Conservation (phyloP, 2,113 vertebrate genomes). For the Cervus canadensis region DNA sequence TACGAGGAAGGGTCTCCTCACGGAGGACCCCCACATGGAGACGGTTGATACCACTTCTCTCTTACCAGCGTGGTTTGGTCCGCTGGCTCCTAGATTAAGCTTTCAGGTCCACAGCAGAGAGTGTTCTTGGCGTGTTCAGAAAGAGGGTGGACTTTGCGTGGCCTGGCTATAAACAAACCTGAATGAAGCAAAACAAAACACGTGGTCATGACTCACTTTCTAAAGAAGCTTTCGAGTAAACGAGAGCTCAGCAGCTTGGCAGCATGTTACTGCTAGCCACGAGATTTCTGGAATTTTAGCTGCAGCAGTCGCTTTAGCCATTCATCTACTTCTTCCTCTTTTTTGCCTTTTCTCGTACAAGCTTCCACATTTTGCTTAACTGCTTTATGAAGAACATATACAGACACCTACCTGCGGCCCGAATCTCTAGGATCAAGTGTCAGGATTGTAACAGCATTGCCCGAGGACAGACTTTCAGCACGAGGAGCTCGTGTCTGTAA, state of each 20-base stretch:
- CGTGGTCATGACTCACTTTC: neutral
- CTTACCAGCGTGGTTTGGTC: neutral
- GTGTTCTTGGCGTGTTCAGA: neutral
- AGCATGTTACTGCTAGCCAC: neutral
- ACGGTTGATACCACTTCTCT: neutral
- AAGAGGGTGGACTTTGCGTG: neutral
- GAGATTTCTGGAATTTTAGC: neutral
- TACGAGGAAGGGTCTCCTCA: neutral
- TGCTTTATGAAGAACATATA: neutral
- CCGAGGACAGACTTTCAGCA: neutral
- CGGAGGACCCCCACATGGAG: neutral
- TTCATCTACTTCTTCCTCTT: neutral
- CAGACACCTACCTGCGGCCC: neutral
- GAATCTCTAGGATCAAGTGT: neutral
- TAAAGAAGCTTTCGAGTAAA: neutral
- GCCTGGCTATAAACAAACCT: neutral
- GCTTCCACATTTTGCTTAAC: neutral
- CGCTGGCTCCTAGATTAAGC: no score
- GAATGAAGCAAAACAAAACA: neutral
- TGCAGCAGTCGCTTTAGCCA: neutral
- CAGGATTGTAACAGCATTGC: neutral
- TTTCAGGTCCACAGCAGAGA: neutral
- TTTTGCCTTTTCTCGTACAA: neutral
- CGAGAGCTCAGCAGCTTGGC: neutral
- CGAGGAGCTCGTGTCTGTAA: rapidly evolving